Conservation (phyloP, 1,140 invertebrate genomes). For the Nasonia longicornis region DNA sequence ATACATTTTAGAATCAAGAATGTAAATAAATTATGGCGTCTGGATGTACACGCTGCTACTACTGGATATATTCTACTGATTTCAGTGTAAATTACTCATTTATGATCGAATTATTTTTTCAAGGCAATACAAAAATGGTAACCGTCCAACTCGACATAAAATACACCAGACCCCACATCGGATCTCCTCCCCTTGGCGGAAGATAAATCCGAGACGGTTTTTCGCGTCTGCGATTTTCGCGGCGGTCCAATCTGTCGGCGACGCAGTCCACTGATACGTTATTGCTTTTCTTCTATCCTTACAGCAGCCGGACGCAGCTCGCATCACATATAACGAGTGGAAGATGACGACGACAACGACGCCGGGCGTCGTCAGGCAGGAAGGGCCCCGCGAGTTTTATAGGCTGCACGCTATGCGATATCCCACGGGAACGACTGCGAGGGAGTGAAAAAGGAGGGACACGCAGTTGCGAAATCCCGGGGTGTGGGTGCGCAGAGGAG, state of each 20-base stretch:
- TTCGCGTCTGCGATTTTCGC: neutral
- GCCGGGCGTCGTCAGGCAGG: conserved; percentile 55
- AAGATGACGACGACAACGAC: conserved; percentile 51
- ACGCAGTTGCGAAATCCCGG: conserved; percentile 18
- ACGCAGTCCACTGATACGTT: conserved; percentile 32
- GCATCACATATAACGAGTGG: neutral
- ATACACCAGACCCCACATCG: neutral
- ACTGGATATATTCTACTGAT: too few species aligned
- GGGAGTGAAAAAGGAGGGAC: conserved; percentile 53
- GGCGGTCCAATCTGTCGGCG: neutral
- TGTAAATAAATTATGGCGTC: too few species aligned
- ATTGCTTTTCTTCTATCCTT: neutral
- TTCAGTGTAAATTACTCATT: neutral
- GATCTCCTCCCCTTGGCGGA: neutral
- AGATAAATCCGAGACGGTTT: neutral
- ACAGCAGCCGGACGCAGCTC: too few species aligned
- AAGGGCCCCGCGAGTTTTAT: conserved; percentile 63
- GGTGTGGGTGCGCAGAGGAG: conserved; percentile 23
- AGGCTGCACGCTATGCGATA: conserved; percentile 51
- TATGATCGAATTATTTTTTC: neutral
- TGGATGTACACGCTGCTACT: too few species aligned
- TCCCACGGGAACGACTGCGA: conserved; percentile 52
- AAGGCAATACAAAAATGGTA: neutral
- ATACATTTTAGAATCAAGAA: too few species aligned
- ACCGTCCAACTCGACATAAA: neutral